Conservation (phyloP, 1,140 invertebrate species). For the Oscheius sp. region DNA sequence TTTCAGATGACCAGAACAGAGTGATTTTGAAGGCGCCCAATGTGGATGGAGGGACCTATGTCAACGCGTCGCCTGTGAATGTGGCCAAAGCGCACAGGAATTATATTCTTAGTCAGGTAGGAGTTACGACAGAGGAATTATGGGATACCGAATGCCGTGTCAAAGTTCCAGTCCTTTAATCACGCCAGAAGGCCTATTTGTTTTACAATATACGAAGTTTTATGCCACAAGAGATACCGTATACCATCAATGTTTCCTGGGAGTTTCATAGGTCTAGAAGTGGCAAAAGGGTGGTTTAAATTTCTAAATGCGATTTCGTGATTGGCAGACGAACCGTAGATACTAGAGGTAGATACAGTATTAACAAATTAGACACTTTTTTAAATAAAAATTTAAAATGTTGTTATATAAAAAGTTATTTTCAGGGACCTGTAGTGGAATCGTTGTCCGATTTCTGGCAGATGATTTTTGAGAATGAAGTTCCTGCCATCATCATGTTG, state of each 20-base stretch:
- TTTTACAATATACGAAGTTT: too few relatives aligned
- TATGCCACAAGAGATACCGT: too few relatives aligned
- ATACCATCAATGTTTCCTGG: too few relatives aligned
- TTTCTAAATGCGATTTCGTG: not conserved
- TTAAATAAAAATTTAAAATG: not conserved
- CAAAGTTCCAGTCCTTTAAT: too few relatives aligned
- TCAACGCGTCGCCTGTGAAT: conserved; percentile 44
- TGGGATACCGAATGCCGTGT: too few relatives aligned
- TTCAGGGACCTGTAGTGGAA: conserved; percentile 39
- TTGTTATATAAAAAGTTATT: not conserved
- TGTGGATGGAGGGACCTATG: conserved; percentile 40
- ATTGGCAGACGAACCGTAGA: not conserved
- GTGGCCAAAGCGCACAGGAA: conserved; percentile 36
- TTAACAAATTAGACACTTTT: not conserved
- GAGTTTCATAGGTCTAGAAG: too few relatives aligned
- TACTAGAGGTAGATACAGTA: not conserved
- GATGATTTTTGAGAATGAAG: conserved; percentile 48
- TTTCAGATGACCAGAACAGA: conserved; percentile 50
- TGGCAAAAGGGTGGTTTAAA: too few relatives aligned
- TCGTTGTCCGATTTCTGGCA: conserved; percentile 52
- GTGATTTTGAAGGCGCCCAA: conserved; percentile 22
- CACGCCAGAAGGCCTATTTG: too few relatives aligned
- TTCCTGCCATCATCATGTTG: conserved; percentile 47
- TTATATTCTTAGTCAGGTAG: conserved; percentile 48
- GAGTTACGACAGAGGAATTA: too few relatives aligned